A percentile compares a stretch with the other conserved stretches of the same genome.
These are phyloP conservation scores for Pelodiscus sinensis DNA, from an alignment of 2,113 vertebrate genomes.

Conservation along the genomic window DNA sequence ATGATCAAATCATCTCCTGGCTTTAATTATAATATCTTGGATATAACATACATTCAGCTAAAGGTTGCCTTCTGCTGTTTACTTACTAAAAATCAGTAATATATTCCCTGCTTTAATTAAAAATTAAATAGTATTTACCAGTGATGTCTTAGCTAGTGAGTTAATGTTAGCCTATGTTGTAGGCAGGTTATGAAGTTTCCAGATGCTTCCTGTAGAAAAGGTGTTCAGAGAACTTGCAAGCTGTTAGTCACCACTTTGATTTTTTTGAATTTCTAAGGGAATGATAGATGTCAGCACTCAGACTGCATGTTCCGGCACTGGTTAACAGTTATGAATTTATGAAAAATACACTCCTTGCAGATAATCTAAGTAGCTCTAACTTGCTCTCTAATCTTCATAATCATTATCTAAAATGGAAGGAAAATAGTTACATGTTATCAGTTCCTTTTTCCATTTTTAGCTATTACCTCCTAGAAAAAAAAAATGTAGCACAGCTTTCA, in stretches of 20 bases:
- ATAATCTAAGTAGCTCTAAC: background rate
- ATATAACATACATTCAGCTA: fast-evolving
- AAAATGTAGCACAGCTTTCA: background rate
- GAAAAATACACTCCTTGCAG: background rate
- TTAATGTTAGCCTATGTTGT: background rate
- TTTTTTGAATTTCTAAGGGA: background rate
- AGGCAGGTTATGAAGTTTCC: background rate
- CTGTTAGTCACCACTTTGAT: background rate
- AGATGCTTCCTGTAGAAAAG: background rate
- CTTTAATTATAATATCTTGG: background rate
- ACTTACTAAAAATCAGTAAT: background rate
- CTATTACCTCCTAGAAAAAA: background rate
- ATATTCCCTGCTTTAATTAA: background rate
- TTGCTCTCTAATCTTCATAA: background rate
- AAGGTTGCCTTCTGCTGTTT: background rate
- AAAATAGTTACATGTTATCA: background rate
- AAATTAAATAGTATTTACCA: background rate
- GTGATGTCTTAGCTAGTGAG: background rate
- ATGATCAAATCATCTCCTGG: background rate
- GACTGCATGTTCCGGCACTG: background rate
- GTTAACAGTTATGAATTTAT: background rate
- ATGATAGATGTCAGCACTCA: background rate
- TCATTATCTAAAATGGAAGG: background rate
- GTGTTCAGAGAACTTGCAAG: background rate
- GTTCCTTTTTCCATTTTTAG: background rate